Percentiles rank a stretch among this genome's conserved stretches.
These are phyloP conservation scores for Acromyrmex charruanus DNA, from an alignment of 1,140 invertebrate species.

Conservation along the genomic window DNA sequence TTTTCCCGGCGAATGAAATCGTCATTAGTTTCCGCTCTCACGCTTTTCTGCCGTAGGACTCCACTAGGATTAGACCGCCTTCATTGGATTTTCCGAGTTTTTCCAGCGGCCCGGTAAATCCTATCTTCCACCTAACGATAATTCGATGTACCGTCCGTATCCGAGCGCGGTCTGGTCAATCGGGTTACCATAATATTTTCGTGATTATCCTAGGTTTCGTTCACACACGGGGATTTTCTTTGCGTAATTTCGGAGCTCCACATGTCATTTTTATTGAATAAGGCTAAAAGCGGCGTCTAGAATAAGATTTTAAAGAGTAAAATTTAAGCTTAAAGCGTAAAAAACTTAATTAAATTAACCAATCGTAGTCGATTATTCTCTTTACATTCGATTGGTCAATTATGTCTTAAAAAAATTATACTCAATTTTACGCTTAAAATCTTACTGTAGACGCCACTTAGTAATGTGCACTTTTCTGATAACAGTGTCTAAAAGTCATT, in stretches of 20 bases:
- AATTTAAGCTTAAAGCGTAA: no score
- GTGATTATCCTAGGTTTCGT: slow-evolving; percentile 71
- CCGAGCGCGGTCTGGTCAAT: slow-evolving; percentile 74
- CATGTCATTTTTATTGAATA: slow-evolving; percentile 32
- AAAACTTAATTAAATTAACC: no score
- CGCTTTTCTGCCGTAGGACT: slow-evolving; percentile 57
- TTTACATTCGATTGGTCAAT: no score
- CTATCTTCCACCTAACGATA: slow-evolving; percentile 82
- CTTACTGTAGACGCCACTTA: no score
- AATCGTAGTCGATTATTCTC: no score
- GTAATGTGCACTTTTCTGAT: no score
- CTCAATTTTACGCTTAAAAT: no score
- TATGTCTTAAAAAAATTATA: no score
- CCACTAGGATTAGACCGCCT: slow-evolving; percentile 77
- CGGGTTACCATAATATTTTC: slow-evolving; percentile 84
- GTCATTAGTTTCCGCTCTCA: slow-evolving; percentile 75
- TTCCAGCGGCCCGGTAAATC: slow-evolving; percentile 78
- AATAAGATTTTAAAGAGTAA: no score
- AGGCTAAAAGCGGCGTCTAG: not conserved
- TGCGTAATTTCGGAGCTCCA: not conserved
- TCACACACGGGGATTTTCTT: not conserved
- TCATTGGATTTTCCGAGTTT: slow-evolving; percentile 74
- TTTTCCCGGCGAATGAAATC: slow-evolving; percentile 73
- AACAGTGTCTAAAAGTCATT: not conserved
- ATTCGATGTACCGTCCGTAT: slow-evolving; percentile 78